phyloP scores from a whole-genome alignment of 2,888 invertebrate genomes.

The Xylocampa areola region DNA sequence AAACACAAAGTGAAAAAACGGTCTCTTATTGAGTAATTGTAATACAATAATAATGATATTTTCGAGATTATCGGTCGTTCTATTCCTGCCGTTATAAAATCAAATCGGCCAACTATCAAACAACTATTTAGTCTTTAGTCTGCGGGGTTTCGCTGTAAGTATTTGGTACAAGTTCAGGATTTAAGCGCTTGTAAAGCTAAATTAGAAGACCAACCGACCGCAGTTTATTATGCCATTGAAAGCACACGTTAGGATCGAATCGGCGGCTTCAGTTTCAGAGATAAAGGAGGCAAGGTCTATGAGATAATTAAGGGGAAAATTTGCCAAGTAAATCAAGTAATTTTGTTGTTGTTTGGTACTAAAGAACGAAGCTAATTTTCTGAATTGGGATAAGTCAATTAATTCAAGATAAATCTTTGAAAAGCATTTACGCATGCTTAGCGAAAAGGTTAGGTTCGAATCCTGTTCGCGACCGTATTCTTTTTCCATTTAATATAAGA shows the following conservation, averaged over 20 bases:
- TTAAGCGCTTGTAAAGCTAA: slow-evolving; percentile 66
- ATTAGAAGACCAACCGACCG: slow-evolving; percentile 64
- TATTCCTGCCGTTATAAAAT: too few relatives aligned
- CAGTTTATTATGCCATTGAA: slow-evolving; percentile 66
- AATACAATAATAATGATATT: too few relatives aligned
- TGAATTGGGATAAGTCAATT: neutral
- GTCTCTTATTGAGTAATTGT: too few relatives aligned
- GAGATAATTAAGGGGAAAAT: slow-evolving; percentile 32
- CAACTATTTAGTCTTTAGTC: slow-evolving; percentile 13
- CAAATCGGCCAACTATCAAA: too few relatives aligned
- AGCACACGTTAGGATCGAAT: slow-evolving; percentile 54
- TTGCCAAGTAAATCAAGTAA: slow-evolving; percentile 17
- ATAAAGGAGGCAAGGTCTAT: slow-evolving; percentile 39
- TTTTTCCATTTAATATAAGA: too few relatives aligned
- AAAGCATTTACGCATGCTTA: too few relatives aligned
- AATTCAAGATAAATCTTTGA: too few relatives aligned
- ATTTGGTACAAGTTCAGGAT: slow-evolving; percentile 65
- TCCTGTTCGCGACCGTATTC: too few relatives aligned
- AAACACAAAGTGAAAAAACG: too few relatives aligned
- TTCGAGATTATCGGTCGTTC: too few relatives aligned
- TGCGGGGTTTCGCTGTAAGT: slow-evolving; percentile 57
- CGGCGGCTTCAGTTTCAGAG: slow-evolving; percentile 32
- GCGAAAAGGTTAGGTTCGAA: too few relatives aligned
- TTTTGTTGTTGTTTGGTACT: slow-evolving; percentile 16
- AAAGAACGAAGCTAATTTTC: neutral